Evolutionary conservation across 2,113 vertebrate species (phyloP), one percentile per base, ranked within the genome.

Genomic region (Amia ocellicauda): DNA sequence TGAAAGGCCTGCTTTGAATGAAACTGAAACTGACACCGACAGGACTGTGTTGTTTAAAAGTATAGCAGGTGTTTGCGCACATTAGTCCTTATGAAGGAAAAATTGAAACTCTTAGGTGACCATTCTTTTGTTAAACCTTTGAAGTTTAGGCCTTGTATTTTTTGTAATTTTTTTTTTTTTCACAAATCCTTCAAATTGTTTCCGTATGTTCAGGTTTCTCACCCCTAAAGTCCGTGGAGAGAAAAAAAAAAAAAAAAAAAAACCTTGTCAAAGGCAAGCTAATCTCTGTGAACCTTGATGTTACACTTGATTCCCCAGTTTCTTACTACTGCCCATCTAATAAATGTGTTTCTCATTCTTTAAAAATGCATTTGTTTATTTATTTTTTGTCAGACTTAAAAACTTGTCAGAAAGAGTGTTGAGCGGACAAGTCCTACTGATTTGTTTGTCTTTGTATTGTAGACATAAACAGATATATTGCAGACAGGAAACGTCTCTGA

Each of bases 401-500:
- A 51, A 55, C 36, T 13, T 41, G 51, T 43, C 51, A 41, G 26
- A 41, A 27, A 43, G 17, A 52, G 11, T 29, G 51, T 27, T 24
- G n/a, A 11, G 28, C 28, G 41, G 40, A 29, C n/a, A 42, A 24
- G 22, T 68, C 53, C 43, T 29, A 27, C 20, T 24, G 50, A 49
- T 58, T 67, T 61, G 65, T 63, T 69, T 69, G 66, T 69, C 62
- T 65, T 50, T 20, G 41, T 43, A 56, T 62, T 40, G 64, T 54
- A 55, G 41, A 58, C 52, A 19, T 40, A 63, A 16, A 51, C 47
- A 47, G 36, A 54, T 42, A 51, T 19, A 61, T 41, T 42, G 60
- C 53, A 16, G 26, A 64, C 40, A 56, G 69, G 73, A 69, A 67
- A 67, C 64, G 53, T 57, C 60, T 67, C 63, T 62, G 62, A 67